Percentiles rank a stretch among this genome's conserved stretches.
These are phyloP conservation scores for Xylota segnis DNA, from an alignment of 2,888 invertebrate species.

Conservation along the genomic window DNA sequence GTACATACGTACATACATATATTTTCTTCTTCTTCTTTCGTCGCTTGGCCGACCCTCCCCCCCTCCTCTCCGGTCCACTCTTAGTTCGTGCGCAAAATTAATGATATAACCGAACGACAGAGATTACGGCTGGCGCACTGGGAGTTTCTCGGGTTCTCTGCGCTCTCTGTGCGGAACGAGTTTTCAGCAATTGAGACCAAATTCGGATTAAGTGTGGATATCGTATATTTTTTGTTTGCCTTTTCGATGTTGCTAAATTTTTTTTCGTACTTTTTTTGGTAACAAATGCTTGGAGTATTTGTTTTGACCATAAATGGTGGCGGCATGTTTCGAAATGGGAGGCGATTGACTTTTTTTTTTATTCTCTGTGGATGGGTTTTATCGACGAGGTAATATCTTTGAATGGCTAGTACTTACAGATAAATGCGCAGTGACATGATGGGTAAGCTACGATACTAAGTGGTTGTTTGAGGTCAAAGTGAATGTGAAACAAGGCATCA, in stretches of 20 bases:
- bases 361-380: constrained; percentile 14
- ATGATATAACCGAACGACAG: constrained; percentile 67
- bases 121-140: constrained; percentile 26
- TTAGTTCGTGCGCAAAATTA: constrained; percentile 67
- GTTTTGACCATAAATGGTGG: constrained; percentile 59
- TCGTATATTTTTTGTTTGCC: neutral
- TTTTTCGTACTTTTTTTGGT: constrained; percentile 20
- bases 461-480: constrained; percentile 28
- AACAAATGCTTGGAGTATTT: constrained; percentile 49
- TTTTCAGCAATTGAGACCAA: constrained; percentile 51
- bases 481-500: neutral
- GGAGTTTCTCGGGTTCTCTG: constrained; percentile 26
- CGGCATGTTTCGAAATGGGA: constrained; percentile 35
- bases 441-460: neutral
- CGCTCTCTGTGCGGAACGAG: constrained; percentile 38
- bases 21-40: constrained; percentile 36
- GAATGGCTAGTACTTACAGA: constrained; percentile 25
- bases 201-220: constrained; percentile 53
- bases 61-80: constrained; percentile 7
- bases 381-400: constrained; percentile 29
- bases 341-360: constrained; percentile 8
- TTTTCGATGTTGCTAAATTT: neutral
- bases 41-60: neutral
- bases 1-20: too few relatives aligned
- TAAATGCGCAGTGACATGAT: constrained; percentile 20